Evolutionary conservation across 2,113 vertebrate species (phyloP).

Genomic region (Eptesicus fuscus): DNA sequence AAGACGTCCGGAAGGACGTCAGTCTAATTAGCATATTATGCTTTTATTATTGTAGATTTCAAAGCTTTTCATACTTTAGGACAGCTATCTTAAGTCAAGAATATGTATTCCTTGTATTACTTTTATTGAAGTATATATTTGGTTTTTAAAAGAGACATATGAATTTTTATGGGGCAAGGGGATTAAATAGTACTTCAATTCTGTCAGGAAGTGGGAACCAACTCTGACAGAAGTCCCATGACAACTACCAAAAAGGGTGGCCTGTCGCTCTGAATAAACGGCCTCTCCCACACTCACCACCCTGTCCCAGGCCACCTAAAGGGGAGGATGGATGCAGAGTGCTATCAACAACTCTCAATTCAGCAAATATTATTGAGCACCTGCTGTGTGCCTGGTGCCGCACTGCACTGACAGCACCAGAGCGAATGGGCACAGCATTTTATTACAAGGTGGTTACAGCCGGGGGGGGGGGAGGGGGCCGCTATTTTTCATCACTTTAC

Average conservation of each 20-base stretch:
- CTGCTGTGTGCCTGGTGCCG: not conserved
- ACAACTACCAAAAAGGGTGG: not conserved
- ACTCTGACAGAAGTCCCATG: not conserved
- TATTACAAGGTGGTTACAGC: slow-evolving; percentile 14
- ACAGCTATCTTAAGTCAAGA: not conserved
- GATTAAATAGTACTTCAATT: slow-evolving; percentile 18
- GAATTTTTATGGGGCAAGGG: not conserved
- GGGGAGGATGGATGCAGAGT: not conserved
- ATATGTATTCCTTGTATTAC: not conserved
- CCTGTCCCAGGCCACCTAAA: not conserved
- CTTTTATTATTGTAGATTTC: not conserved
- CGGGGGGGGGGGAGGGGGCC: accelerated
- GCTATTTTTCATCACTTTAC: not conserved
- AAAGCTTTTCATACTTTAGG: slow-evolving; percentile 14
- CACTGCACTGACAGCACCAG: not conserved
- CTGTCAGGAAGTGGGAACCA: not conserved
- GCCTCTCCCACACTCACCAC: not conserved
- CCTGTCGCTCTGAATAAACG: not conserved
- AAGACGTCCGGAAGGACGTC: no score
- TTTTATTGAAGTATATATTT: not conserved
- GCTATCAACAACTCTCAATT: slow-evolving; percentile 22
- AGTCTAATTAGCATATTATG: no score
- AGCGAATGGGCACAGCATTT: not conserved
- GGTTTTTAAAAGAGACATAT: slow-evolving; percentile 6
- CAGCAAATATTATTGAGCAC: slow-evolving; percentile 31